Evolutionary conservation across 2,888 invertebrate genomes (phyloP), one percentile per base, ranked within the genome.

Genomic region (Thymelicus sylvestris): DNA sequence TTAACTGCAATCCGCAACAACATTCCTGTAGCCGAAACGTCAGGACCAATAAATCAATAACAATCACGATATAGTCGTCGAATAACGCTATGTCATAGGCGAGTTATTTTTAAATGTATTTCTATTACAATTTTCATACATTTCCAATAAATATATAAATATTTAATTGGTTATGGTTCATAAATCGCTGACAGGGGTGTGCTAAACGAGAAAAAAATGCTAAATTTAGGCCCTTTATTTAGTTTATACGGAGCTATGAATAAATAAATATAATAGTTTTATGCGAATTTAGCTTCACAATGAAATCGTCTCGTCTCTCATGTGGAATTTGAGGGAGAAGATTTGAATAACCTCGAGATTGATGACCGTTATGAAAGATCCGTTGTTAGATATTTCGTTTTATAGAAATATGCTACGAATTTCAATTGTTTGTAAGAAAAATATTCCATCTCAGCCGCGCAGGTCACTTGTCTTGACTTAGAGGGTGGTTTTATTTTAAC

Each of bases 181-280:
- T 65, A 55, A 65, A 55, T 24, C 55, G 12, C 24, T 44, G 19
- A 52, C 52, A 52, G 39, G 10, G 38, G 38, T 39, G 39, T 52
- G 50, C 13, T 64, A 39, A 55, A 24, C 19, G 65, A 65, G 63
- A 39, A 41, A 55, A 65, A 65, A 50, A 65, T 65, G 65, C 65
- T 44, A 65, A 65, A 55, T 44, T 24, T 24, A 24, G 50, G n/a
- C 50, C 50, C 3, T 55, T 55, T 55, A 55, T 24, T 24, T 12
- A 55, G 2, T 24, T 55, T 55, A 55, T 24, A 12, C 24, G 24
- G 0, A 10, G 24, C 55, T 55, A 0, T 24, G 24, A 55, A 55
- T 55, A 55, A 55, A 55, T 55, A n/a, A 52, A 52, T 52, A n/a
- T 10, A 24, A 55, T 24, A 24, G 19, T 52, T 55, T 55, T 55